Base-by-base conservation (phyloP, 2,113 vertebrate genomes). In the Actenoides hombroni region DNA sequence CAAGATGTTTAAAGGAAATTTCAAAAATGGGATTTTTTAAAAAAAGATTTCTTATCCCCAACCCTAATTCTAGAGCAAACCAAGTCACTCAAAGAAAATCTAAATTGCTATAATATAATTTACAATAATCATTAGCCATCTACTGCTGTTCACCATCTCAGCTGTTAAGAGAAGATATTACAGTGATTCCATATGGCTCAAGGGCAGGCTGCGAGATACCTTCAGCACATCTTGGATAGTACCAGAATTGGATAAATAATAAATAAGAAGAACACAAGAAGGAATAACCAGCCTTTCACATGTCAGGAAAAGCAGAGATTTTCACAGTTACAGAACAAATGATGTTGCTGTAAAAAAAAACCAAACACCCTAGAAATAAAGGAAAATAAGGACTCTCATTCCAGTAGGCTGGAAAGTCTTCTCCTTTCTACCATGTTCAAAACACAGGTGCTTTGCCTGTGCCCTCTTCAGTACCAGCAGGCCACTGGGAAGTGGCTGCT, bases 231-330 rank as follows among this genome's bases (percentile, higher is more conserved):
- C 83, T 68, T 53, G 35, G 80, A 16, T 11, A 83, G 90, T 94
- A 95, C 85, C 94, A 94, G 79, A 83, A 92, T 86, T 39, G 71
- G 76, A 90, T 51, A 83, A 90, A 95, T 64, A 95, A 96, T 88
- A 96, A 97, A 93, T 74, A 95, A 68, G 3, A 57, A 69, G 53
- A 88, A 57, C 40, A 61, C 8, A 29, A 83, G 81, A 73, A 89
- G n/a, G 64, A 77, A 83, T 40, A 37, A 92, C 39, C 56, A 81
- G 76, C 56, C 53, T 78, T 51, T 68, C 69, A 59, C 5, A 0
- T 3, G 29, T 48, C 53, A 60, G 51, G 60, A 81, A 86, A 90
- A 93, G 73, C 71, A 83, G 39, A 91, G 86, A 57, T 61, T 94
- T 91, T 91, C 94, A 87, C 91, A 96, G 94, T 71, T 61, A 29